phyloP scores from a whole-genome alignment of 1,140 invertebrate species.

The Danaus melanippus region DNA sequence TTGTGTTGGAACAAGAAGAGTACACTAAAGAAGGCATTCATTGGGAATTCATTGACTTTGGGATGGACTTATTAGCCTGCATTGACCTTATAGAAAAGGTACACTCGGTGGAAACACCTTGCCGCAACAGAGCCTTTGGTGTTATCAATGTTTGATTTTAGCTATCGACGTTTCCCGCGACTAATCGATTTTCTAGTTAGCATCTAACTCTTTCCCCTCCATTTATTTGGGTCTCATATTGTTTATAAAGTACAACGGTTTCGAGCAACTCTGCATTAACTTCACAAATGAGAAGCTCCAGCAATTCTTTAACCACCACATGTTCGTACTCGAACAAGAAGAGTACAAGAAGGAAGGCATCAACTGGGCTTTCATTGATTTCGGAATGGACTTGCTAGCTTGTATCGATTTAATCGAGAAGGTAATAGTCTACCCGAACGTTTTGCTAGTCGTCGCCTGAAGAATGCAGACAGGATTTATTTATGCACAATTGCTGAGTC shows the following conservation, averaged over 20 bases:
- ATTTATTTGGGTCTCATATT: slow-evolving; percentile 47
- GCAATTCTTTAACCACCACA: slow-evolving; percentile 99
- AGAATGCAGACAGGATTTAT: slow-evolving; percentile 44
- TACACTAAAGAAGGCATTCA: slow-evolving; percentile 95
- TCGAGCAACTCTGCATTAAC: slow-evolving; percentile 99
- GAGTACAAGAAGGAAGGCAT: slow-evolving; percentile 97
- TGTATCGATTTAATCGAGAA: slow-evolving; percentile 98
- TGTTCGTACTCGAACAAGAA: slow-evolving; percentile 98
- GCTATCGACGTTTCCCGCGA: slow-evolving; percentile 36
- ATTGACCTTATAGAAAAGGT: slow-evolving; percentile 98
- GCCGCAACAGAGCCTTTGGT: slow-evolving; percentile 36
- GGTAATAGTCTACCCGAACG: slow-evolving; percentile 75
- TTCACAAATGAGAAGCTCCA: slow-evolving; percentile 98
- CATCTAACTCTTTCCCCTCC: slow-evolving; percentile 33
- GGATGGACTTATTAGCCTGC: slow-evolving; percentile 96
- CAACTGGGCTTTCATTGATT: slow-evolving; percentile 97
- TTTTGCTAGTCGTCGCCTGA: slow-evolving; percentile 41
- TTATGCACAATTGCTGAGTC: slow-evolving; percentile 35
- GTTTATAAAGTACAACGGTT: slow-evolving; percentile 91
- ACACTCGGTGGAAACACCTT: slow-evolving; percentile 54
- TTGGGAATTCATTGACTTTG: slow-evolving; percentile 97
- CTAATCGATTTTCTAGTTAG: slow-evolving; percentile 39
- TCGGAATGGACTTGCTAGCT: slow-evolving; percentile 97
- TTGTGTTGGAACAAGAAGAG: slow-evolving; percentile 97
- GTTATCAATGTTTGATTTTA: slow-evolving; percentile 41